Evolutionary conservation across 2,888 invertebrate species (phyloP).

Genomic region (Cephus spinipes): DNA sequence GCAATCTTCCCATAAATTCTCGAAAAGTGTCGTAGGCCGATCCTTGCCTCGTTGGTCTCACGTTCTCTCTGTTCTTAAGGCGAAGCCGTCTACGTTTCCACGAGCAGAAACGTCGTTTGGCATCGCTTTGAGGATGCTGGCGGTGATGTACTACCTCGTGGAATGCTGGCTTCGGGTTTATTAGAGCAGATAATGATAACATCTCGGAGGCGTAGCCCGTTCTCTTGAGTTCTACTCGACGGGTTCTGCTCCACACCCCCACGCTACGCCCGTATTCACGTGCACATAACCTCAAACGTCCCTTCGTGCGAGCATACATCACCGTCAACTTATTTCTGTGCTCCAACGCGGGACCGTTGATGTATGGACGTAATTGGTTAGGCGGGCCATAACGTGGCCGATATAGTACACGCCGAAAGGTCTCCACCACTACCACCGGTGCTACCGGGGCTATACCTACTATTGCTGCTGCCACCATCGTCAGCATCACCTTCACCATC

Average conservation of each 20-base stretch:
- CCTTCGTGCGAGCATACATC: conserved; percentile 53
- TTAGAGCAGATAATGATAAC: conserved; percentile 63
- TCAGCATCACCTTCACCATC: not conserved
- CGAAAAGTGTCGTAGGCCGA: not conserved
- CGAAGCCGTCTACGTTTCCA: not conserved
- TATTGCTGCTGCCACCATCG: not conserved
- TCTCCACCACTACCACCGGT: not conserved
- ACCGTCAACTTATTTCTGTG: conserved; percentile 61
- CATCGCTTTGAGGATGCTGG: conserved; percentile 23
- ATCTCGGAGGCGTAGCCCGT: conserved; percentile 54
- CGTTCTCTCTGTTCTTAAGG: not conserved
- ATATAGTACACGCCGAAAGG: conserved; percentile 14
- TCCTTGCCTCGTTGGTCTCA: not conserved
- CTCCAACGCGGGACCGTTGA: conserved; percentile 47
- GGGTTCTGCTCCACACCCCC: conserved; percentile 5
- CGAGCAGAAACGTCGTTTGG: conserved; percentile 4
- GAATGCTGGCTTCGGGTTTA: conserved; percentile 56
- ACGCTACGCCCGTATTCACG: conserved; percentile 1
- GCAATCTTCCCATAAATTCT: conserved; percentile 5
- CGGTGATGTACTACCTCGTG: conserved; percentile 50
- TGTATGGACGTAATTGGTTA: conserved; percentile 61
- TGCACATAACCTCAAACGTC: conserved; percentile 3
- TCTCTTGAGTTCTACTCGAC: conserved; percentile 22
- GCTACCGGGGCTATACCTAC: not conserved
- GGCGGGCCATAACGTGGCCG: conserved; percentile 43